Base-by-base conservation (phyloP, 1,140 invertebrate species). In the Piezodorus guildinii region DNA sequence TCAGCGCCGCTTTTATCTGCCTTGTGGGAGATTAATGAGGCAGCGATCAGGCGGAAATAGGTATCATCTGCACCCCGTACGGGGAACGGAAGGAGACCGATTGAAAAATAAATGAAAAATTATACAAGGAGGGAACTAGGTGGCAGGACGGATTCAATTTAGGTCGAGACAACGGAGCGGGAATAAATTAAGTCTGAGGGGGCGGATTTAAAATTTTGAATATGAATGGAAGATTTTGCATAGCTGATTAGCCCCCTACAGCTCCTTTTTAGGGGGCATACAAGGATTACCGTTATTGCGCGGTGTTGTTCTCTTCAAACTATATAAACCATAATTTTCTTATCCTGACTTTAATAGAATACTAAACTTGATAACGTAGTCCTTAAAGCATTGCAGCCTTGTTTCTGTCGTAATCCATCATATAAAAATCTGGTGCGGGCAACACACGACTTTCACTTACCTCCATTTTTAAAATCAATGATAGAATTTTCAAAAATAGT, bases 211-310 rank as follows among this genome's bases (percentile, higher is more conserved):
- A 86, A 87, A 86, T 86, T 86, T 86, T 85, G 84, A 87, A 87
- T 87, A 87, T 87, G 85, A 86, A 86, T 87, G 82, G 83, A 80
- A 81, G 84, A 84, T 86, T 87, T 86, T 85, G 83, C 84, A 87
- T 86, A 80, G 78, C 78, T 85, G 85, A 87, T 86, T 83, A 85
- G 83, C 72, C 76, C 46, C 5, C 46, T 46, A 21, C 46, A 49
- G n/a, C 21, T 49, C 21, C 46, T 49, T 49, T 49, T 49, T 49
- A 49, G 46, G 46, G 12, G 9, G 34, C 34, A 39, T 39, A 39
- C 34, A 39, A 39, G 34, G 34, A 39, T 39, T 39, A 39, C 34
- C 34, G 34, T 39, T 39, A 39, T 39, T 39, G 34, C 34, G 12
- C 34, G 34, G 34, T 39, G 34, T 39, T 39, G 34, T 39, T 12